These are phyloP conservation scores for Trimorus sp. DNA, from an alignment of 2,888 invertebrate genomes.

Conservation along the genomic window DNA sequence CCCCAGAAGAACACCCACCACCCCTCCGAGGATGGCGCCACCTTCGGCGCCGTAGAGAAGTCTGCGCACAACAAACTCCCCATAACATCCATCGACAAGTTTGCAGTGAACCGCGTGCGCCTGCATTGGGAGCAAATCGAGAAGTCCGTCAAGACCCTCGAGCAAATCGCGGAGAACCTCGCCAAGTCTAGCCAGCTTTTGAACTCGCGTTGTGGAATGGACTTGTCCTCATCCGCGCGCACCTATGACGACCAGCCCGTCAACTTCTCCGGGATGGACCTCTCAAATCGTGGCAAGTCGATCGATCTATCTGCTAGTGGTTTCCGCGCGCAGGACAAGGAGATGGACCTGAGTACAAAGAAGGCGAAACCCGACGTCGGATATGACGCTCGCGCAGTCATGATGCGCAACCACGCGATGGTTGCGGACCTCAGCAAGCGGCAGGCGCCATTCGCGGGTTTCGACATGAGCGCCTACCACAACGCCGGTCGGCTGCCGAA, in stretches of 20 bases:
- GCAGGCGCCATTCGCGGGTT: constrained; percentile 75
- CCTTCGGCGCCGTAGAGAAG: constrained; percentile 24
- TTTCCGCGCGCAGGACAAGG: constrained; percentile 75
- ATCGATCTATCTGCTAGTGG: constrained; percentile 61
- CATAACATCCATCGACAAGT: constrained; percentile 77
- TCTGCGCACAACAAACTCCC: constrained; percentile 73
- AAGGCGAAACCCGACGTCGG: constrained; percentile 75
- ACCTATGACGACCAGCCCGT: constrained; percentile 77
- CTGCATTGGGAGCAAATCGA: constrained; percentile 78
- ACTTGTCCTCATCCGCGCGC: constrained; percentile 76
- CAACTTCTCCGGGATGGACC: constrained; percentile 79
- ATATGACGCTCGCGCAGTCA: constrained; percentile 76
- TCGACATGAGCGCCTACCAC: constrained; percentile 77
- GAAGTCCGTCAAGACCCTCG: constrained; percentile 75
- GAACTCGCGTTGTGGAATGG: constrained; percentile 72
- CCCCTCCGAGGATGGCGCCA: constrained; percentile 51
- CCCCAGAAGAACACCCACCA: constrained; percentile 25
- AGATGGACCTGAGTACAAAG: constrained; percentile 79
- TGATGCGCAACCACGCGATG: constrained; percentile 78
- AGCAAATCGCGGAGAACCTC: constrained; percentile 80
- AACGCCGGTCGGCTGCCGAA: constrained; percentile 67
- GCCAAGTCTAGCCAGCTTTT: constrained; percentile 75
- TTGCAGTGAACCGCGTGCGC: constrained; percentile 77
- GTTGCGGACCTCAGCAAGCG: constrained; percentile 79
- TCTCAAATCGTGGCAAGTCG: constrained; percentile 76